Base-by-base conservation (phyloP, 2,113 vertebrate genomes). In the Rhinichthys klamathensis region DNA sequence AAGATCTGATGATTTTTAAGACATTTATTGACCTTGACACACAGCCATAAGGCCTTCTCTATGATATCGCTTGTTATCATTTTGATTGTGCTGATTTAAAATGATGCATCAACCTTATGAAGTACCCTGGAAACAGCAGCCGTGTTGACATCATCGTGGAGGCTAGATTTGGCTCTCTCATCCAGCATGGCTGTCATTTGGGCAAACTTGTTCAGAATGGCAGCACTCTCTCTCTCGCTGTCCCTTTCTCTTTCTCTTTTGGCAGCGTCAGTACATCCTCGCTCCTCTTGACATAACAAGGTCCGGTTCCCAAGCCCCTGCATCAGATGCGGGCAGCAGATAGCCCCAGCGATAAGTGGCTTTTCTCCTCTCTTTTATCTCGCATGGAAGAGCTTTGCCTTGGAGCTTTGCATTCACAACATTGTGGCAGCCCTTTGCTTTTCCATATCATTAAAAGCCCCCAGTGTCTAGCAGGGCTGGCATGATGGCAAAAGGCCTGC, bases 311-410 rank as follows among this genome's bases (percentile, higher is more conserved):
- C 86, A 75, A 87, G 86, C 58, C 86, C 76, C 70, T 2, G 32
- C 86, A 81, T 87, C 86, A 84, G 86, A 87, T 87, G 77, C 80
- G 86, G 86, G 86, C 77, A 75, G 69, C 83, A 65, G 86, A 87
- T 87, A 84, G 86, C 70, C 77, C 25, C 41, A 65, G 67, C 67
- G 86, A 87, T 87, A 87, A 87, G 86, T 81, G 70, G 77, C 82
- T 84, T 85, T 84, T 85, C 86, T 87, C 77, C 82, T 85, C 27
- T 82, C 83, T 82, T 87, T 87, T 87, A 85, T 87, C 86, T 87
- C 15, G 69, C 49, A 60, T 84, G 83, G 86, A 84, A 72, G 86
- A 84, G 86, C 54, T 80, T 83, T 74, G 77, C 69, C 82, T 70
- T 84, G 83, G 70, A 85, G 77, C 86, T 84, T 54, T 75, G 77